Percentiles rank a stretch among this genome's conserved stretches.
Conservation (phyloP, 2,888 invertebrate species). For the Noctua pronuba region DNA sequence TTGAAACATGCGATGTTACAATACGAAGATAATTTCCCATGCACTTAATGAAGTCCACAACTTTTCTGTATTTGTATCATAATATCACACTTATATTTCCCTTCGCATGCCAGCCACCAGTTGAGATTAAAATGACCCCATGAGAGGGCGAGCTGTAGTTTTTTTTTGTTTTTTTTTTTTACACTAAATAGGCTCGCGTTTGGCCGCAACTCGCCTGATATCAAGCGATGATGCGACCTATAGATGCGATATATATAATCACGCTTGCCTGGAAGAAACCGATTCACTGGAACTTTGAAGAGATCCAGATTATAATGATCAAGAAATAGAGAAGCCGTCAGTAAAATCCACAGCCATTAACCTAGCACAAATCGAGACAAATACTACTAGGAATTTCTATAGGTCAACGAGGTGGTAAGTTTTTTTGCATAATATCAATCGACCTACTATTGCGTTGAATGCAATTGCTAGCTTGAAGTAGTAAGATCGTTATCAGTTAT, state of each 20-base stretch:
- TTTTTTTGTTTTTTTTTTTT: too few relatives aligned
- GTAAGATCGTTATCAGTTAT: constrained; percentile 20
- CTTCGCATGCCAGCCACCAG: too few relatives aligned
- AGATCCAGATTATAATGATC: too few relatives aligned
- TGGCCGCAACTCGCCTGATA: too few relatives aligned
- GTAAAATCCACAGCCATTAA: not conserved
- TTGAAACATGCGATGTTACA: constrained; percentile 7
- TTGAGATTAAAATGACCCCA: too few relatives aligned
- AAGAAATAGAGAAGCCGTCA: too few relatives aligned
- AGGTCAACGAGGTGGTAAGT: not conserved
- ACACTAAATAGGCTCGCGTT: too few relatives aligned
- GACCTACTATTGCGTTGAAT: not conserved
- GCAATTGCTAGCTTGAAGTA: not conserved
- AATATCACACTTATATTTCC: not conserved
- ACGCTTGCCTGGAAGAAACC: too few relatives aligned
- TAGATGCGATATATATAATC: too few relatives aligned
- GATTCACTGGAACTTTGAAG: too few relatives aligned
- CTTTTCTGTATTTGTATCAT: not conserved
- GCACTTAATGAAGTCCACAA: not conserved
- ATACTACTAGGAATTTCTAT: not conserved
- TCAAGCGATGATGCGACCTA: too few relatives aligned
- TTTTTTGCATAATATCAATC: constrained; percentile 13
- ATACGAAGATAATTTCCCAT: not conserved
- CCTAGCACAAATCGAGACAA: not conserved
- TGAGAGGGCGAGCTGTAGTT: too few relatives aligned